phyloP scores from a whole-genome alignment of 1,140 invertebrate species.

The Anagrus nilaparvatae region DNA sequence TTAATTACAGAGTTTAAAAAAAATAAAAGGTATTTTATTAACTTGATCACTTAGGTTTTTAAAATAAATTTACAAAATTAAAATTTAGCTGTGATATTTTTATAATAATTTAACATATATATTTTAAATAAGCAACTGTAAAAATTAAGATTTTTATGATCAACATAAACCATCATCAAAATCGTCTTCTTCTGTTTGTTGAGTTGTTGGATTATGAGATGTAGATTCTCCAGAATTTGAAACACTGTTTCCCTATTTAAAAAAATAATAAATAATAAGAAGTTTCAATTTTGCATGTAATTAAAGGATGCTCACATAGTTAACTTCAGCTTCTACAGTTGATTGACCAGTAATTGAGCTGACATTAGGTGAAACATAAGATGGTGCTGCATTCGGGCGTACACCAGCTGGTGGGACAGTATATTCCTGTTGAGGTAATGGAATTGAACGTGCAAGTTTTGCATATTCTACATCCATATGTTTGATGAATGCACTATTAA shows the following conservation, averaged over 20 bases:
- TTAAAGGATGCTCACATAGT: conserved; percentile 24
- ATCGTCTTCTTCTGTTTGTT: conserved; percentile 26
- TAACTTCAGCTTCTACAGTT: conserved; percentile 36
- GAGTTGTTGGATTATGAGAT: conserved; percentile 6
- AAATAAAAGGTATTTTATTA: too few species aligned
- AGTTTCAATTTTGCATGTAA: conserved; percentile 4
- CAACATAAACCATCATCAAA: conserved; percentile 32
- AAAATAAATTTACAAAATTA: too few species aligned
- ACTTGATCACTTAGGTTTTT: too few species aligned
- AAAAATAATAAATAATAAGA: neutral
- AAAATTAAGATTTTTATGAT: conserved; percentile 17
- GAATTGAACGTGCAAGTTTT: conserved; percentile 66
- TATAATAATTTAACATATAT: conserved; percentile 6
- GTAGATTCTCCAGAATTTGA: conserved; percentile 1
- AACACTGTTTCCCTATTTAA: neutral
- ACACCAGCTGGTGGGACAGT: conserved; percentile 49
- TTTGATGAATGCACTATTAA: conserved; percentile 80
- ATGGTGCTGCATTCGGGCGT: conserved; percentile 58
- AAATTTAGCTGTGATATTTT: too few species aligned
- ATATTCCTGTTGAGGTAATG: conserved; percentile 50
- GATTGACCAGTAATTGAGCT: conserved; percentile 29
- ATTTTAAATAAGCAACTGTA: conserved; percentile 1
- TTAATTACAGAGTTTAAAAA: too few species aligned
- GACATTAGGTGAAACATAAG: conserved; percentile 55
- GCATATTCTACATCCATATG: conserved; percentile 93